phyloP scores from a whole-genome alignment of 2,797 vertebrate species.

The Cyprinodon diabolis region DNA sequence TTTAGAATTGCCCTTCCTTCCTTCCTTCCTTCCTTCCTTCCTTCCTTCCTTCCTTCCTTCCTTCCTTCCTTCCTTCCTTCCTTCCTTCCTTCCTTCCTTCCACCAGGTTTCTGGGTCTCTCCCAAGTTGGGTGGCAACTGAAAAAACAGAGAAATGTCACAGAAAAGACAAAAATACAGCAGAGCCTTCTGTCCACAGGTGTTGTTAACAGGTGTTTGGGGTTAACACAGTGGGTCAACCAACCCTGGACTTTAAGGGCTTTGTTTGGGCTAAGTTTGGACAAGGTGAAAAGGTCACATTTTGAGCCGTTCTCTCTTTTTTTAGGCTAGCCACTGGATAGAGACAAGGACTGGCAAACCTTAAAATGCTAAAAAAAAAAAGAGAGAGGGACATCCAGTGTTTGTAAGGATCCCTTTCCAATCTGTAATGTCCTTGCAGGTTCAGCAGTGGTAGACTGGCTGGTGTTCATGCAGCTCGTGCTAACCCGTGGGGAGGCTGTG shows the following conservation, averaged over 20 bases:
- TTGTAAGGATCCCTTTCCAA: neutral
- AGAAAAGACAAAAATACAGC: neutral
- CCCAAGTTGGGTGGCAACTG: neutral
- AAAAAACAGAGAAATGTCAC: too few relatives aligned
- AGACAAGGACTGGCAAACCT: neutral
- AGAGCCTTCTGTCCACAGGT: neutral
- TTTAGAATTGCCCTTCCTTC: too few relatives aligned
- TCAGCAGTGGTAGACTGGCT: conserved; percentile 94
- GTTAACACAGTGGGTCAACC: neutral
- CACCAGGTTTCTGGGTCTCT: too few relatives aligned
- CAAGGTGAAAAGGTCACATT: neutral
- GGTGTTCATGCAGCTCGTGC: conserved; percentile 84
- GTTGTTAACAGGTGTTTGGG: too few relatives aligned
- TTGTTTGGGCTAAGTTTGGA: neutral
- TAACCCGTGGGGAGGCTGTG: conserved; percentile 86
- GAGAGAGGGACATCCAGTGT: neutral
- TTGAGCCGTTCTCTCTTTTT: neutral
- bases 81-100: too few relatives aligned
- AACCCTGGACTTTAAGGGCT: neutral
- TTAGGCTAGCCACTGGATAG: neutral
- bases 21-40: too few relatives aligned
- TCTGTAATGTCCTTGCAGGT: conserved; percentile 71
- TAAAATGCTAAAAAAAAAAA: neutral
- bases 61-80: too few relatives aligned
- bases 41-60: too few relatives aligned